phyloP scores from a whole-genome alignment of 1,140 invertebrate species.

The Penaeus vannamei region DNA sequence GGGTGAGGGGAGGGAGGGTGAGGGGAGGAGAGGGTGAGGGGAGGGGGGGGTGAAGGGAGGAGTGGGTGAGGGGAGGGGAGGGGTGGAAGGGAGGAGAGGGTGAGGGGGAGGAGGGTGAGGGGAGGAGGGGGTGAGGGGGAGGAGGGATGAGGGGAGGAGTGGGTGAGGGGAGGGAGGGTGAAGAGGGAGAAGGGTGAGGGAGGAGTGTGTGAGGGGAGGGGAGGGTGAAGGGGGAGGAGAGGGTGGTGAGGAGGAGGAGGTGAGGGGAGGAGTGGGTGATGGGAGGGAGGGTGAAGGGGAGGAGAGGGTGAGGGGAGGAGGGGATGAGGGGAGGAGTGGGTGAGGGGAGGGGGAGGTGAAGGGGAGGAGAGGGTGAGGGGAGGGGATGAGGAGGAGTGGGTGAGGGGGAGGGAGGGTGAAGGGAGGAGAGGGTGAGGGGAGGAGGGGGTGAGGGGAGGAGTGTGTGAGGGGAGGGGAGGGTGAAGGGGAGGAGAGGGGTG shows the following conservation, averaged over 20 bases:
- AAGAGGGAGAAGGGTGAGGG: too few relatives aligned
- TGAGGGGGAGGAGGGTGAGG: too few relatives aligned
- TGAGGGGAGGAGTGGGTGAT: too few relatives aligned
- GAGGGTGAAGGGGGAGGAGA: too few relatives aligned
- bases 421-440: background rate
- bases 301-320: too few relatives aligned
- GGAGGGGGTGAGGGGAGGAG: too few relatives aligned
- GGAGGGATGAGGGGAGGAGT: background rate
- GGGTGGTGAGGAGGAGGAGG: too few relatives aligned
- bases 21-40: background rate
- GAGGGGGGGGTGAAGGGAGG: background rate
- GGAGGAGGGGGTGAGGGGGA: background rate
- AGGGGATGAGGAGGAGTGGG: too few relatives aligned
- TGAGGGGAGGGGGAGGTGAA: background rate
- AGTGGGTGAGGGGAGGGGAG: too few relatives aligned
- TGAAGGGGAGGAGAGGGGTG: background rate
- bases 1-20: background rate
- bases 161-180: background rate
- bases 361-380: background rate
- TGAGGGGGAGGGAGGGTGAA: background rate
- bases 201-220: too few relatives aligned
- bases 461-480: background rate
- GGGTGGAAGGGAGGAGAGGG: too few relatives aligned
- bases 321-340: background rate
- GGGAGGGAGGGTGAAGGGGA: too few relatives aligned